phyloP scores from a whole-genome alignment of 2,113 vertebrate genomes.

The Dolichallabes microphthalmus region DNA sequence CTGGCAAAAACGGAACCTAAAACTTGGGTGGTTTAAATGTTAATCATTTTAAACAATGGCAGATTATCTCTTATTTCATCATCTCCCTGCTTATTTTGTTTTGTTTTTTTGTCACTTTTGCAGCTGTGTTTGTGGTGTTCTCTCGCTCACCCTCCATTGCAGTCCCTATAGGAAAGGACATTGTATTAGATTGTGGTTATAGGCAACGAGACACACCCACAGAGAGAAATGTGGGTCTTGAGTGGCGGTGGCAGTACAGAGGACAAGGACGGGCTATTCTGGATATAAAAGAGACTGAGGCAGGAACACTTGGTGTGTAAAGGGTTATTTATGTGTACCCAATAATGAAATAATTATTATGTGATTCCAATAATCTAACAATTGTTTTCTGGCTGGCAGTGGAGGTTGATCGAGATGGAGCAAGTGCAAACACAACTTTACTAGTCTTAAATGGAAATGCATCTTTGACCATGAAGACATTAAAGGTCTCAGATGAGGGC shows the following conservation, averaged over 20 bases:
- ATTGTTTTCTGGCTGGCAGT: constrained; percentile 51
- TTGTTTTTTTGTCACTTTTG: neutral
- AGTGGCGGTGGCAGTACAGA: constrained; percentile 80
- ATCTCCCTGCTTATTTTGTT: constrained; percentile 10
- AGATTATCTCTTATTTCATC: neutral
- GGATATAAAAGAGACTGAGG: constrained; percentile 60
- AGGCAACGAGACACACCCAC: constrained; percentile 63
- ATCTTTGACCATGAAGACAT: constrained; percentile 67
- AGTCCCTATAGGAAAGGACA: constrained; percentile 61
- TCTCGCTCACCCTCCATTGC: constrained; percentile 64
- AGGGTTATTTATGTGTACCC: neutral
- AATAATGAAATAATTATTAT: too few relatives aligned
- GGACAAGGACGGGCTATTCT: constrained; percentile 74
- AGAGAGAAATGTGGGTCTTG: constrained; percentile 60
- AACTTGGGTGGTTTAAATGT: too few relatives aligned
- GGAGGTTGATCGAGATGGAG: constrained; percentile 55
- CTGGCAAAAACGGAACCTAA: too few relatives aligned
- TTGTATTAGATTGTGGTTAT: constrained; percentile 76
- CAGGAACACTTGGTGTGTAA: constrained; percentile 54
- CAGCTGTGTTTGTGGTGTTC: constrained; percentile 81
- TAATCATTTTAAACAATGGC: too few relatives aligned
- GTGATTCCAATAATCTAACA: too few relatives aligned
- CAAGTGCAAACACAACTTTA: constrained; percentile 55
- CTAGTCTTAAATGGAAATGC: constrained; percentile 66
- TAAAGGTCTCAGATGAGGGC: constrained; percentile 74